Percentiles rank a stretch among this genome's conserved stretches.
These are phyloP conservation scores for Dasypus novemcinctus DNA, from an alignment of 2,113 vertebrate species.

Conservation along the genomic window DNA sequence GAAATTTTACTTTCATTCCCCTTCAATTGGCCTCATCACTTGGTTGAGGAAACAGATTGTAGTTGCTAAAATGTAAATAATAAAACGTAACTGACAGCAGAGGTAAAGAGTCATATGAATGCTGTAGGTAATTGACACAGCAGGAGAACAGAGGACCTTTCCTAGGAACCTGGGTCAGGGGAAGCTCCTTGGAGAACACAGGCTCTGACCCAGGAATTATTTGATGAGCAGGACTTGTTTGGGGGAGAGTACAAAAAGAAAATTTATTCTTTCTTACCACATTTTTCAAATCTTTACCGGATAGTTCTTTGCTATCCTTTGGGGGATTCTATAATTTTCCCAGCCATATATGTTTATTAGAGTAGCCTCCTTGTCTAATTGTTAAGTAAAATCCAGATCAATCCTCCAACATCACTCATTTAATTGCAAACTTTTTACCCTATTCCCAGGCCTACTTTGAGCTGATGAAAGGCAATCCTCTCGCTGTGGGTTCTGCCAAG, in stretches of 20 bases:
- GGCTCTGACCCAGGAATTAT: neutral
- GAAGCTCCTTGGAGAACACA: neutral
- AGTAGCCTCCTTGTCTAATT: neutral
- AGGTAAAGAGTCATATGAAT: neutral
- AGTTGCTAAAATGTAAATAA: neutral
- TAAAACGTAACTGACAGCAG: neutral
- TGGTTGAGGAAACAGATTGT: neutral
- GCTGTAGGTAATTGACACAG: neutral
- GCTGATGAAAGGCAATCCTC: neutral
- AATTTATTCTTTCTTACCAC: neutral
- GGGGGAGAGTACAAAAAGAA: neutral
- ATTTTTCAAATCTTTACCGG: neutral
- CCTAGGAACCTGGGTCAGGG: neutral
- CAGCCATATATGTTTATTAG: neutral
- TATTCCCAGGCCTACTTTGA: neutral
- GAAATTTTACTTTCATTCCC: neutral
- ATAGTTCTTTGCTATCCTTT: neutral
- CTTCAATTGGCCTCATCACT: neutral
- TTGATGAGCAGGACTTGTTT: neutral
- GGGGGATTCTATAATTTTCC: neutral
- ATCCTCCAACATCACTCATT: neutral
- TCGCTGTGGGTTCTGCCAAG: neutral
- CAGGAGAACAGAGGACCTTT: neutral
- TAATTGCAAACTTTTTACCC: neutral
- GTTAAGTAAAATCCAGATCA: neutral